Percentiles rank a stretch among this genome's conserved stretches.
Evolutionary conservation across 1,140 invertebrate species (phyloP).

Genomic region (Conopomorpha cramerella): DNA sequence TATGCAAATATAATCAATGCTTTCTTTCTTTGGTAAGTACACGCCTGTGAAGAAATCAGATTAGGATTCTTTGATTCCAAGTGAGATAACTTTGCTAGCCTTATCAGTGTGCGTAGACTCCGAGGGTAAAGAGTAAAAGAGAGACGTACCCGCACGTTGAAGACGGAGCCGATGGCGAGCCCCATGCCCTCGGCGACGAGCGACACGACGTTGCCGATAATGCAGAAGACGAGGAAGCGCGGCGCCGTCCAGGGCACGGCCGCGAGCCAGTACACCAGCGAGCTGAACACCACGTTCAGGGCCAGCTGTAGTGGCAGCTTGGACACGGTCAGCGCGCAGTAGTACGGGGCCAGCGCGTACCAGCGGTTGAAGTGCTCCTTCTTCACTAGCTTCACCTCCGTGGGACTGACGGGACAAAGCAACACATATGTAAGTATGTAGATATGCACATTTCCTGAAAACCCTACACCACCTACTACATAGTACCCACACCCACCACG

Average conservation of each 20-base stretch:
- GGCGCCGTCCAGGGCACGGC: conserved; percentile 58
- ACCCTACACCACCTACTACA: too few species aligned
- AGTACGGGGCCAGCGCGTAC: conserved; percentile 81
- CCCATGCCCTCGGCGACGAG: conserved; percentile 67
- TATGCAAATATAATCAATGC: too few species aligned
- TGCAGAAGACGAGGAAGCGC: conserved; percentile 62
- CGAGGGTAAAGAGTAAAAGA: too few species aligned
- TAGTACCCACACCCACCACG: too few species aligned
- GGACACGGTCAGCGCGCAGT: conserved; percentile 75
- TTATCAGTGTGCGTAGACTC: too few species aligned
- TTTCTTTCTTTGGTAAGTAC: too few species aligned
- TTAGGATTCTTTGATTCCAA: too few species aligned
- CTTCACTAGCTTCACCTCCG: conserved; percentile 78
- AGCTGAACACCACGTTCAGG: conserved; percentile 63
- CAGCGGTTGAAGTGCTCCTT: conserved; percentile 84
- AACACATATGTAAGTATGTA: conserved; percentile 1
- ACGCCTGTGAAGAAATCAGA: too few species aligned
- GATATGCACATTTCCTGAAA: not conserved
- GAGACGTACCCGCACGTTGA: conserved; percentile 67
- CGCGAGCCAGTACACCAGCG: conserved; percentile 64
- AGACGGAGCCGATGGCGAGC: conserved; percentile 67
- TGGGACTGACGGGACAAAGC: conserved; percentile 73
- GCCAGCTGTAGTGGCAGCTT: conserved; percentile 63
- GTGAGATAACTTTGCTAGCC: too few species aligned
- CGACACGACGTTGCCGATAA: conserved; percentile 62